phyloP scores from a whole-genome alignment of 2,113 vertebrate genomes.

The Halichoeres trimaculatus region DNA sequence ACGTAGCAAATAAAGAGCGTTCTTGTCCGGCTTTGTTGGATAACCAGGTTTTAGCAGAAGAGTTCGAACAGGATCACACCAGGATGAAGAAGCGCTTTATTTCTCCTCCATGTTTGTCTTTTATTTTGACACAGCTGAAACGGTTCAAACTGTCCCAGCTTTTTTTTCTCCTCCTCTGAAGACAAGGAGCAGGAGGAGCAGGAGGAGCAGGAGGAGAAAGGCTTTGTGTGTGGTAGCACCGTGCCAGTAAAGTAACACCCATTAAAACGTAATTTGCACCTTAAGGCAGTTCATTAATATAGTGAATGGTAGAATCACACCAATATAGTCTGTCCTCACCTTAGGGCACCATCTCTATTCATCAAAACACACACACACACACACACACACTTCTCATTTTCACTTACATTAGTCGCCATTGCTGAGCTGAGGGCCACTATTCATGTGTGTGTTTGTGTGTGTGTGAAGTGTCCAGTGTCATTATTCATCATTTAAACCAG shows the following conservation, averaged over 20 bases:
- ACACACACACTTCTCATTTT: slow-evolving; percentile 81
- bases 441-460: slow-evolving; percentile 55
- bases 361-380: slow-evolving; percentile 79
- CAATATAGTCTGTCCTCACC: slow-evolving; percentile 88
- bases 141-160: slow-evolving; percentile 87
- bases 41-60: slow-evolving; percentile 50
- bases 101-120: slow-evolving; percentile 81
- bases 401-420: slow-evolving; percentile 76
- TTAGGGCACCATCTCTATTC: slow-evolving; percentile 85
- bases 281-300: slow-evolving; percentile 98
- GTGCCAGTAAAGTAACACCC: slow-evolving; percentile 93
- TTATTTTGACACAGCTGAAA: slow-evolving; percentile 81
- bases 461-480: slow-evolving; percentile 51
- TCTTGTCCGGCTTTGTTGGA: slow-evolving; percentile 42
- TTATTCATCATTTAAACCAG: slow-evolving; percentile 50
- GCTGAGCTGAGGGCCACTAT: slow-evolving; percentile 63
- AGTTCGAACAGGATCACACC: slow-evolving; percentile 71
- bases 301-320: slow-evolving; percentile 86
- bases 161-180: slow-evolving; percentile 11
- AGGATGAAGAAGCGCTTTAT: slow-evolving; percentile 86
- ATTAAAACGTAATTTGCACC: slow-evolving; percentile 99
- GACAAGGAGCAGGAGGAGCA: slow-evolving; percentile 80
- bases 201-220: slow-evolving; percentile 57
- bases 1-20: slow-evolving; percentile 45
- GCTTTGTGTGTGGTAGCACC: slow-evolving; percentile 80